These are phyloP conservation scores for Chlorops oryzae DNA, from an alignment of 1,140 invertebrate genomes.

Conservation along the genomic window DNA sequence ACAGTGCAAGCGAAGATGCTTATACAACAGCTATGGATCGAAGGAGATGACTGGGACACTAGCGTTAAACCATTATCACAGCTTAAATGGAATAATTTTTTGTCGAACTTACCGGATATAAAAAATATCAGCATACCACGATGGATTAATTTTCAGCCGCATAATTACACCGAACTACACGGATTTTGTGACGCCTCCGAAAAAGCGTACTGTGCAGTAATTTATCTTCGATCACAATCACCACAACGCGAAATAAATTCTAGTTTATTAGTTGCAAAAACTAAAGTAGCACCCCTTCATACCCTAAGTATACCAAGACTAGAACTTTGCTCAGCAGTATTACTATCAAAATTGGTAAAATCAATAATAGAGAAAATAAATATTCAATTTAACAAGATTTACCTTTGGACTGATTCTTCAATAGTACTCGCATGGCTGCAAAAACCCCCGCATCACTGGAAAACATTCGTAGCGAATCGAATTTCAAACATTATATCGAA, in stretches of 20 bases:
- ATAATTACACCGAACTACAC: conserved; percentile 14
- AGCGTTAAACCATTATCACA: neutral
- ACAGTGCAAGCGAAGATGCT: conserved; percentile 26
- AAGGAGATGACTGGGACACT: conserved; percentile 26
- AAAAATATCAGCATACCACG: neutral
- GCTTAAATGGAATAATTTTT: neutral
- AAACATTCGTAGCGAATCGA: too few species aligned
- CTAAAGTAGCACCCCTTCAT: conserved; percentile 38
- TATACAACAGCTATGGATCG: conserved; percentile 28
- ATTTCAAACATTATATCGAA: too few species aligned
- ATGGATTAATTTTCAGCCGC: neutral
- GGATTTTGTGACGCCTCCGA: conserved; percentile 40
- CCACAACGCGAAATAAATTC: neutral
- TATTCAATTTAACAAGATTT: too few species aligned
- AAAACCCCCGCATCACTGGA: too few species aligned
- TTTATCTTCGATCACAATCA: conserved; percentile 17
- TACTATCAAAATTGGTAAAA: neutral
- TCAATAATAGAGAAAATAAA: too few species aligned
- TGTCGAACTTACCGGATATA: neutral
- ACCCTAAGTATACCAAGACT: conserved; percentile 37
- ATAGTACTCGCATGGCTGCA: too few species aligned
- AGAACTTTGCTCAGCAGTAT: conserved; percentile 26
- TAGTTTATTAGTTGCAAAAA: conserved; percentile 22
- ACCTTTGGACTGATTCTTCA: too few species aligned
- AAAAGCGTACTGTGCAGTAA: conserved; percentile 26